Base-by-base conservation (phyloP, 2,888 invertebrate species). In the Cerastis rubricosa region DNA sequence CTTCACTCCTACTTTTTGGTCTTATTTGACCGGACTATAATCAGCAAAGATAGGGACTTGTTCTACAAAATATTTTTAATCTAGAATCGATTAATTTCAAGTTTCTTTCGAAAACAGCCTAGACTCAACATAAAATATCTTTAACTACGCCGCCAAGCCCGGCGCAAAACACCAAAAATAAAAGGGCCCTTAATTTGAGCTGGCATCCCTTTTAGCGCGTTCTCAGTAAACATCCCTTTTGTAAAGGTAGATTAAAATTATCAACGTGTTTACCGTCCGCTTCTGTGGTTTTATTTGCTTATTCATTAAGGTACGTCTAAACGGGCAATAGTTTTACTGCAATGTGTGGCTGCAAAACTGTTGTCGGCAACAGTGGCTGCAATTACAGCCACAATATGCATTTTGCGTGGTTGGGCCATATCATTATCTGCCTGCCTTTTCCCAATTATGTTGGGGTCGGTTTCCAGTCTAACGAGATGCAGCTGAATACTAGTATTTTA, bases 221-320 rank as follows among this genome's bases (percentile, higher is more conserved):
- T 88, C 86, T 88, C 85, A 84, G 90, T 86, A 91, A 92, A 92
- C 91, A 91, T 82, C 84, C 91, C 90, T 92, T 92, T 92, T 88
- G 87, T 85, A 79, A 83, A 89, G 88, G 91, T 89, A 90, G 90
- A 92, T 93, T 93, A 92, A 92, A 93, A 92, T 93, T 93, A 93
- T 93, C 91, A 92, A 90, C 92, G 86, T 92, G 89, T 91, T 91
- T 88, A 79, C 89, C 85, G 84, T 87, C 88, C 87, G 86, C 86
- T 87, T 87, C 81, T 83, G 90, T 80, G 90, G 88, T 92, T 91
- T 89, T 90, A 90, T 91, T 91, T 90, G 88, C 85, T 87, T 88
- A 87, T 86, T 87, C 85, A 85, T 87, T 85, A 64, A n/a, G 17
- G 14, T 9, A 4, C 17, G 8, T 43, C 22, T 43, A 64, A 43